These are phyloP conservation scores for Phymatocera aterrima DNA, from an alignment of 2,888 invertebrate species.

Conservation along the genomic window DNA sequence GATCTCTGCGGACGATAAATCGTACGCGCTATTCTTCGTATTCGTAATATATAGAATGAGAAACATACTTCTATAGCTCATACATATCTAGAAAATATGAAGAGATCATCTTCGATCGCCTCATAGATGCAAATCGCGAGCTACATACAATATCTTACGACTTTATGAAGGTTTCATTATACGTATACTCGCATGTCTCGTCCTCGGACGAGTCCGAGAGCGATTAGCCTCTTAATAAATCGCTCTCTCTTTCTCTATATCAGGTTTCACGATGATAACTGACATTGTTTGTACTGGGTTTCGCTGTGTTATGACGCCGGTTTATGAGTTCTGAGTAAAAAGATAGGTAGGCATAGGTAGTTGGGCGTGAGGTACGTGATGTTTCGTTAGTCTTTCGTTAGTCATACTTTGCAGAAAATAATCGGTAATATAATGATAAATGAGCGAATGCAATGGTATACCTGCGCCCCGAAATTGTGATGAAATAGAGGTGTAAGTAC, in stretches of 20 bases:
- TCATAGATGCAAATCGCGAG: conserved; percentile 14
- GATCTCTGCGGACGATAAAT: too few relatives aligned
- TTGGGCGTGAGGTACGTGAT: neutral
- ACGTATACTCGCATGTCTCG: neutral
- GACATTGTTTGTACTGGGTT: conserved; percentile 18
- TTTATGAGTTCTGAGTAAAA: neutral
- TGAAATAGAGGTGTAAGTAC: neutral
- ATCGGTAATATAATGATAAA: neutral
- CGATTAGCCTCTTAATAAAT: conserved; percentile 6
- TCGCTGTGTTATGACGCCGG: conserved; percentile 21
- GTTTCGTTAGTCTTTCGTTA: conserved; percentile 4
- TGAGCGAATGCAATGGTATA: neutral
- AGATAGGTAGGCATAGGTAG: neutral
- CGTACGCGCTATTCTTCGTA: too few relatives aligned
- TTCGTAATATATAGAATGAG: neutral
- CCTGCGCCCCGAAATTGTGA: conserved; percentile 21
- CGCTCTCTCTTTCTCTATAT: conserved; percentile 9
- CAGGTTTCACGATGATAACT: conserved; percentile 17
- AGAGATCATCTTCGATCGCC: conserved; percentile 17
- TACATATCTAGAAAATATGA: too few relatives aligned
- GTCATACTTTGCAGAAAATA: conserved; percentile 11
- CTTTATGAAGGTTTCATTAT: too few relatives aligned
- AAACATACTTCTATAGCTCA: too few relatives aligned
- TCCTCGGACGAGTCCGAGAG: conserved; percentile 11
- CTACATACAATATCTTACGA: neutral